Conservation (phyloP, 2,113 vertebrate genomes). For the Mus spicilegus region DNA sequence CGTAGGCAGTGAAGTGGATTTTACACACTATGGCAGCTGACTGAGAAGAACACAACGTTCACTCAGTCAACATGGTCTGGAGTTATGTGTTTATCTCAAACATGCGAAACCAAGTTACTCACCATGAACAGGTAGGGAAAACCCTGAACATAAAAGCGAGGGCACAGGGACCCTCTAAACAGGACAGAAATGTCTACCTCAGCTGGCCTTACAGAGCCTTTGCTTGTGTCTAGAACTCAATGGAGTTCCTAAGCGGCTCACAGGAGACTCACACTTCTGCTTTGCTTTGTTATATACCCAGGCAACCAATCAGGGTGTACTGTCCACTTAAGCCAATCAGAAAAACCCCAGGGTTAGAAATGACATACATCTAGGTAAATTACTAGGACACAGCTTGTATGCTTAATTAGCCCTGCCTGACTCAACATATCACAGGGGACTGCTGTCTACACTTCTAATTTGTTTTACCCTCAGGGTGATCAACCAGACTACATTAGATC, state of each 20-base stretch:
- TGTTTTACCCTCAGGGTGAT: constrained; percentile 57
- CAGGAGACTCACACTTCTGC: not conserved
- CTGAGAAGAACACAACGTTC: not conserved
- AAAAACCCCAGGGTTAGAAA: constrained; percentile 31
- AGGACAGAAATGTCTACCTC: not conserved
- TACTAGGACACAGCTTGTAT: constrained; percentile 30
- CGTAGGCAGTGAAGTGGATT: not conserved
- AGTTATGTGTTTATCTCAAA: not conserved
- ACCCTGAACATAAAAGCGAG: not conserved
- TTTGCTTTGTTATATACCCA: not conserved
- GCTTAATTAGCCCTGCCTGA: constrained; percentile 52
- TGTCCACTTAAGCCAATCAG: not conserved
- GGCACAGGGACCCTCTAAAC: not conserved
- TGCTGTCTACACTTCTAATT: constrained; percentile 54
- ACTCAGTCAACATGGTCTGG: not conserved
- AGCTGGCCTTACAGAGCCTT: not conserved
- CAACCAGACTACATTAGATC: constrained; percentile 40
- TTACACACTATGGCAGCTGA: not conserved
- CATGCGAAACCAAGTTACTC: not conserved
- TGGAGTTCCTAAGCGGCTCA: not conserved
- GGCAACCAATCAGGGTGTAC: not conserved
- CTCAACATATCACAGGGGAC: constrained; percentile 47
- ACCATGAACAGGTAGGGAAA: not conserved
- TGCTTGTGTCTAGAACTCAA: not conserved
- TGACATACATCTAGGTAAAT: not conserved